These are phyloP conservation scores for Ispidina lecontei DNA, from an alignment of 2,797 vertebrate genomes.

Conservation along the genomic window DNA sequence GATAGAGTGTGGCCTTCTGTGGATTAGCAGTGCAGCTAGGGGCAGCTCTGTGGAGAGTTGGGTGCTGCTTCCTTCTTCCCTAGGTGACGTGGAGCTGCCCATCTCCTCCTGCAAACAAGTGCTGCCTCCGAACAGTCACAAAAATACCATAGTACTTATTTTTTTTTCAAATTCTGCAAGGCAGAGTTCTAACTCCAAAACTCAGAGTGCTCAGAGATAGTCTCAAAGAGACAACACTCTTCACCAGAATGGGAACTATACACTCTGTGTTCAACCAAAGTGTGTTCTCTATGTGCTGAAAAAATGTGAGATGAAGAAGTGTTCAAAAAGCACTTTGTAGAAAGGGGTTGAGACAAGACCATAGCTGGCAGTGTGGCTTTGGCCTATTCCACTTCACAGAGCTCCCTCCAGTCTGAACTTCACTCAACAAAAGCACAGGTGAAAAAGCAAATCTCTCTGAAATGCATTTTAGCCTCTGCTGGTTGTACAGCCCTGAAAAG, in stretches of 20 bases:
- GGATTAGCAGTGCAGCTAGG: conserved; percentile 5
- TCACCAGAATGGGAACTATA: not conserved
- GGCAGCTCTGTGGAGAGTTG: conserved; percentile 5
- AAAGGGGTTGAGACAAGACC: not conserved
- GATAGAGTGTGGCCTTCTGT: not conserved
- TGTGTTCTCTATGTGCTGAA: not conserved
- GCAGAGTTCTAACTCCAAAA: not conserved
- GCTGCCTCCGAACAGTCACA: conserved; percentile 58
- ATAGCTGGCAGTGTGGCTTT: not conserved
- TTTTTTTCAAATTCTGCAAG: not conserved
- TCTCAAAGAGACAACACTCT: not conserved
- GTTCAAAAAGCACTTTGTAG: not conserved
- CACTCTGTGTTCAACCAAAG: not conserved
- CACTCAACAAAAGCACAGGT: not conserved
- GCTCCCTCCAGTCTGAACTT: not conserved
- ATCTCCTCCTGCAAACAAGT: conserved; percentile 45
- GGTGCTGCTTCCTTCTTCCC: not conserved
- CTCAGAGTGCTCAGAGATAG: not conserved
- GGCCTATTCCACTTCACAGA: not conserved
- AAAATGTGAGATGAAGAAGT: not conserved
- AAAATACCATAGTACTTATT: not conserved
- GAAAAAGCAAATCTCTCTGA: not conserved
- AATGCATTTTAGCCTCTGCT: not conserved
- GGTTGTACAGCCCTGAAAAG: not conserved
- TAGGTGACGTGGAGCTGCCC: conserved; percentile 8